Evolutionary conservation across 2,888 invertebrate genomes (phyloP).

Genomic region (Machimus rusticus): DNA sequence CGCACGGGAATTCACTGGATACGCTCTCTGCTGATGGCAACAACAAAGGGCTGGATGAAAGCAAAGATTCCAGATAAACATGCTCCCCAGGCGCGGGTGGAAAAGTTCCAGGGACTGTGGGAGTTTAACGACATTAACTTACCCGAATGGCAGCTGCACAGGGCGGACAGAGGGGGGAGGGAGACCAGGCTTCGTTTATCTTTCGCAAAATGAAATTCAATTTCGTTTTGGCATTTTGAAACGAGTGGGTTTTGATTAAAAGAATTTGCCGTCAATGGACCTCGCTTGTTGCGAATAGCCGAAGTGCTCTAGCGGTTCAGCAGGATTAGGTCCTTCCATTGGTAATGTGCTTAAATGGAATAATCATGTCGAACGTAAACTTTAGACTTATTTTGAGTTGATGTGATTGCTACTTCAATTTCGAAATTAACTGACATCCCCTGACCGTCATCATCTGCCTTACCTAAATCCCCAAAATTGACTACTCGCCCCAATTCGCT

Average conservation of each 20-base stretch:
- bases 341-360: background rate
- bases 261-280: background rate
- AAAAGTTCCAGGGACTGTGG: background rate
- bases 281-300: background rate
- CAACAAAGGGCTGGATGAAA: conserved; percentile 17
- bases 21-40: background rate
- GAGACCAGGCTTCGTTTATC: background rate
- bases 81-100: background rate
- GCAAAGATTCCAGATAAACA: conserved; percentile 22
- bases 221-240: background rate
- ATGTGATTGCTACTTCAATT: background rate
- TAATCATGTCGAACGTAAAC: background rate
- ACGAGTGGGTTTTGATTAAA: background rate
- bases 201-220: conserved; percentile 20
- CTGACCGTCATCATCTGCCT: background rate
- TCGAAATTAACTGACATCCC: background rate
- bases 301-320: background rate
- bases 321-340: background rate
- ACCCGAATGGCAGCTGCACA: background rate
- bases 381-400: background rate
- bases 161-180: background rate
- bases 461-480: background rate
- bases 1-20: background rate
- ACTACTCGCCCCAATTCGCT: background rate
- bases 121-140: conserved; percentile 9